A percentile compares a stretch with the other conserved stretches of the same genome.
These are phyloP conservation scores for Steatornis caripensis DNA, from an alignment of 2,113 vertebrate species.

Conservation along the genomic window DNA sequence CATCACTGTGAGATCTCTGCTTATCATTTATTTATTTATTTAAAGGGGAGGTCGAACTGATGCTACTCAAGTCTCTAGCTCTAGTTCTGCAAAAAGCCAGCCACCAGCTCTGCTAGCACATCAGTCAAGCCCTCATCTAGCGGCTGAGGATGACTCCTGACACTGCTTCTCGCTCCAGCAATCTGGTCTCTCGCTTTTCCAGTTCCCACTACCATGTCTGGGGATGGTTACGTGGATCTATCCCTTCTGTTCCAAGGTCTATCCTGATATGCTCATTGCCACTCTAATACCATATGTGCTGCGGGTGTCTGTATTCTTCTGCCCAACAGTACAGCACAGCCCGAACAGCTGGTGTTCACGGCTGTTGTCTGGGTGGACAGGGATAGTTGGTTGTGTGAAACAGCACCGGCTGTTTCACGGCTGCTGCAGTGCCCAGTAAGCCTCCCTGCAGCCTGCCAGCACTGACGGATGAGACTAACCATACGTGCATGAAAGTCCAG, in stretches of 20 bases:
- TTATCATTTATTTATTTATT: not conserved
- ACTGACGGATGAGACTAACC: fast-evolving
- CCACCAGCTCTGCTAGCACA: not conserved
- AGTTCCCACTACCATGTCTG: not conserved
- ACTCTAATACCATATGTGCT: not conserved
- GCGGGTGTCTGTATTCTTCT: not conserved
- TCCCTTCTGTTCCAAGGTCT: not conserved
- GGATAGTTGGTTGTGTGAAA: not conserved
- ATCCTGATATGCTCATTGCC: fast-evolving
- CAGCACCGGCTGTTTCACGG: not conserved
- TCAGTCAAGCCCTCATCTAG: not conserved
- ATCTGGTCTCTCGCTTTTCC: not conserved
- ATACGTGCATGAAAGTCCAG: not conserved
- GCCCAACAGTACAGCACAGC: not conserved
- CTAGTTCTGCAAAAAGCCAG: not conserved
- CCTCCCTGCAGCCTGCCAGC: not conserved
- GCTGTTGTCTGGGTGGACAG: not conserved
- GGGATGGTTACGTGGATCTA: not conserved
- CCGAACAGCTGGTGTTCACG: not conserved
- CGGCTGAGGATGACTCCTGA: not conserved
- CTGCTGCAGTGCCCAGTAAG: not conserved
- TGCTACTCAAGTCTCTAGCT: not conserved
- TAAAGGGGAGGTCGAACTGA: not conserved
- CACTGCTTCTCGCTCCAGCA: not conserved
- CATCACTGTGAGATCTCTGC: not conserved